Evolutionary conservation across 2,113 vertebrate genomes (phyloP).

Genomic region (Bos taurus): ARS-UCD2.0 NC_037329.1:55893501-55894000

Average conservation of each 20-base stretch:
- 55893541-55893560: not conserved
- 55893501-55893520: not conserved
- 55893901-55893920: not conserved
- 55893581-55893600: not conserved
- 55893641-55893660: not conserved
- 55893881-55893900: not conserved
- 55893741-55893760: not conserved
- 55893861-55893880: not conserved
- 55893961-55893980: not conserved
- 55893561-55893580: not conserved
- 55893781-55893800: not conserved
- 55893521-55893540: not conserved
- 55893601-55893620: not conserved
- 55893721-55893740: not conserved
- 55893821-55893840: not conserved
- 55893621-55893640: not conserved
- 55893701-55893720: not conserved
- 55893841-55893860: not conserved
- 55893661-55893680: not conserved
- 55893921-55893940: not conserved
- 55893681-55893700: not conserved
- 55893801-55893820: not conserved
- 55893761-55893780: not conserved
- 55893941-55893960: not conserved
- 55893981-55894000: not conserved